Base-by-base conservation (phyloP, 2,797 vertebrate genomes). In the Podarcis lilfordi region DNA sequence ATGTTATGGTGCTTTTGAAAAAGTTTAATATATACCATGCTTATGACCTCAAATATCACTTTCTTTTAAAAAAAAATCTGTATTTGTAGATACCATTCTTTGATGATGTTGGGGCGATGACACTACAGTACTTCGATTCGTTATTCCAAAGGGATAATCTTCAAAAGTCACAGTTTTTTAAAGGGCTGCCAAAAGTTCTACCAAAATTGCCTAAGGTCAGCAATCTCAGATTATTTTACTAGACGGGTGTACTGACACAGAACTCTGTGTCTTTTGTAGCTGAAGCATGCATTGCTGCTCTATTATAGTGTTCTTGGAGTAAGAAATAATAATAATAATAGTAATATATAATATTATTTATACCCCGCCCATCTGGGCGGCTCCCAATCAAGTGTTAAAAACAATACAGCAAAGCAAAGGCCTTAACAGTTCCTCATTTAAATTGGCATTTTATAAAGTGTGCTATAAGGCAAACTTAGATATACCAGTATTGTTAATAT, bases 91-190 rank as follows among this genome's bases (percentile, higher is more conserved):
- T 99, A 93, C 99, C 99, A 0, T 99, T 99, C 96, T 99, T 99
- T 40, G 98, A 99, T 89, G 99, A 99, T 88, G 98, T 99, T 82
- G 99, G 99, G 40, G 98, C 98, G 25, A 96, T 99, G 92, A 99
- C 99, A 0, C 97, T 99, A 94, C 99, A 99, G 86, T 99, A 99
- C 96, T 99, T 99, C 92, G 99, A 99, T 97, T 98, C 99, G 0
- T 98, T 99, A 92, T 99, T 99, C 97, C 99, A 99, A 96, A 98
- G 98, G 94, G 99, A 99, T 96, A 99, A 99, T 93, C 97, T 99
- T 71, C 99, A 99, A 96, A 99, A 99, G 94, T 99, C 99, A 84
- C 99, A 99, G 92, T 99, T 99, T 96, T 99, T 98, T 96, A 99
- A 99, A 97, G 98, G 98, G 89, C 97, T 99, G 50, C 99, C 99